Base-by-base conservation (phyloP, 2,797 vertebrate genomes). In the Rhyacichthys aspro region DNA sequence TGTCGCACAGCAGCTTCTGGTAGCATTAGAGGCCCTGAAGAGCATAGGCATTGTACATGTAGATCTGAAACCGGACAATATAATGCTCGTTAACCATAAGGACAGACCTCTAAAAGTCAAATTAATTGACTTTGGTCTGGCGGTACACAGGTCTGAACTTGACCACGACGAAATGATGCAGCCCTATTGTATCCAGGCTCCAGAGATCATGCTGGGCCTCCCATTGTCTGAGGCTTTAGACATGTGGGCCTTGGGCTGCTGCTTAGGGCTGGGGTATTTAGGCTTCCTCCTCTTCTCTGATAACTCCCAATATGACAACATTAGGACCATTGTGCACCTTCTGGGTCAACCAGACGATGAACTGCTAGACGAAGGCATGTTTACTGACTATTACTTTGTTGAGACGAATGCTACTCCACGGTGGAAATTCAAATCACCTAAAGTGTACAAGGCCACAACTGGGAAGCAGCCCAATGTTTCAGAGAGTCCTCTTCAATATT, bases 1-100 rank as follows among this genome's bases (percentile, higher is more conserved):
- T 0, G 23, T 78, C 0, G 15, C 72, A 52, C 55, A 10, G 19
- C 41, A 83, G 67, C 45, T 76, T 33, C 33, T 78, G 52, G 58
- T 50, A 28, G 72, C 64, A 0, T 7, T 70, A 39, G 64, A 62
- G 0, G 43, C 46, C 19, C 58, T 81, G 11, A 74, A 54, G 47
- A 33, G 1, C 37, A 28, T 74, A 0, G 18, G 42, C 16, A 44
- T 64, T n/a, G 14, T 78, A 36, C 60, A 83, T 12, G 43, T 43
- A 0, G 63, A 78, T 8, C 50, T 80, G 6, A 66, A 62, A 49
- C 59, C 45, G 0, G 70, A 76, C 39, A 78, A 79, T 12, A 1
- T 76, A 5, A 67, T 78, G 72, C 16, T 63, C 5, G 58, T 74
- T 1, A 57, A 28, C 23, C 37, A 36, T 5, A 39, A 34, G 12